A percentile compares a stretch with the other conserved stretches of the same genome.
phyloP scores from a whole-genome alignment of 2,888 invertebrate genomes.

The Calameuta idolon region DNA sequence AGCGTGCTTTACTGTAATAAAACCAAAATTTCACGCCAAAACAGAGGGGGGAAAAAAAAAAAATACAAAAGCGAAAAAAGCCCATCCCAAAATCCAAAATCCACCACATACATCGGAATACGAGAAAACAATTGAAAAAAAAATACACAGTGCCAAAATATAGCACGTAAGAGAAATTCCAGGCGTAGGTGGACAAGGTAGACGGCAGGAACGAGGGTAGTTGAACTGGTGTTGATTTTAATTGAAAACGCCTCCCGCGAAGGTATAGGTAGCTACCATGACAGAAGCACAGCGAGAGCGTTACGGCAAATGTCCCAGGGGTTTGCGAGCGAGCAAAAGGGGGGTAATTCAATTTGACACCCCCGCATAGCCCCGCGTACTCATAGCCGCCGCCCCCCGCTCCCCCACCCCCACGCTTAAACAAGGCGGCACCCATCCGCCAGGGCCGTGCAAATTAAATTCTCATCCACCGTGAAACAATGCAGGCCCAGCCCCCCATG shows the following conservation, averaged over 20 bases:
- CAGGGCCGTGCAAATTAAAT: conserved; percentile 62
- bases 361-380: conserved; percentile 39
- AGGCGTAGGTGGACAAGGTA: conserved; percentile 18
- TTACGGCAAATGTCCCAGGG: conserved; percentile 58
- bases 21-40: neutral
- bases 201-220: neutral
- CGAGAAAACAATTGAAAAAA: neutral
- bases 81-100: neutral
- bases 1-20: neutral
- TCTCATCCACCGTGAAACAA: conserved; percentile 66
- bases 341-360: conserved; percentile 67
- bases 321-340: conserved; percentile 41
- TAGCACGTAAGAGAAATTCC: conserved; percentile 16
- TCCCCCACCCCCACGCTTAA: conserved; percentile 54
- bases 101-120: neutral
- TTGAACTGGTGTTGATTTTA: conserved; percentile 55
- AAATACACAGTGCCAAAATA: neutral
- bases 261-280: conserved; percentile 32
- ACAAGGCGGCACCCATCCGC: conserved; percentile 60
- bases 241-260: conserved; percentile 60
- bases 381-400: conserved; percentile 36
- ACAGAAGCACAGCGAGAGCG: conserved; percentile 44
- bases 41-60: no score
- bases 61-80: no score
- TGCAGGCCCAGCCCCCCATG: conserved; percentile 37